Evolutionary conservation across 2,113 vertebrate genomes (phyloP), one percentile per base, ranked within the genome.

Genomic region (Archocentrus centrarchus): DNA sequence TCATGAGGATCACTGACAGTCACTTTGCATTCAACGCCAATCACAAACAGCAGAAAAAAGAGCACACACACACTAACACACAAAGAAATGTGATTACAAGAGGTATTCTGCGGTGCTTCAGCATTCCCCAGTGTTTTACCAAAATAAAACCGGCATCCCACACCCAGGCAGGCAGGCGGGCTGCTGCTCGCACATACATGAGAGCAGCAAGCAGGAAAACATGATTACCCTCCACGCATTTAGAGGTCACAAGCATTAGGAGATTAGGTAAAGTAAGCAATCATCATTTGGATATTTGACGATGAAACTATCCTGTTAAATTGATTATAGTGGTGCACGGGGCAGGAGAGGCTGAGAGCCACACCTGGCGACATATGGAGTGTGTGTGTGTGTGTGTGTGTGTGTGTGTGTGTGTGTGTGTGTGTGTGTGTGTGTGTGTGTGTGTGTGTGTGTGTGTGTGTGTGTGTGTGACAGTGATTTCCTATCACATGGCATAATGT

Each of bases 271-370:
- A 95, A 95, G 93, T 95, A 94, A 95, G 93, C 93, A 94, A 94
- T 94, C 94, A 95, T 95, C 93, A 95, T 96, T 95, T 96, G 90
- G 95, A 95, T 94, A 94, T 96, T 95, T 95, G 94, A 95, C 94
- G 94, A 95, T 95, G 95, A 95, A 95, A 95, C 93, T 93, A 88
- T 95, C 89, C 94, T 94, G 93, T 94, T 96, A 95, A 96, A 96
- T 96, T 95, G 94, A 96, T 96, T 95, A 93, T 94, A 92, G 92
- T 93, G 90, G 92, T 91, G 90, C 90, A 50, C 53, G 59, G 92
- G 90, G 91, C 93, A 92, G 84, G 88, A 80, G 73, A 91, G 90
- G 90, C 92, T 93, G 89, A 91, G 90, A 89, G 63, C 77, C 93
- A 90, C 93, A 95, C 93, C 92, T 96, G 94, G 91, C 80, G 70